Conservation (phyloP, 1,140 invertebrate species). For the Drosophila novamexicana region DNA sequence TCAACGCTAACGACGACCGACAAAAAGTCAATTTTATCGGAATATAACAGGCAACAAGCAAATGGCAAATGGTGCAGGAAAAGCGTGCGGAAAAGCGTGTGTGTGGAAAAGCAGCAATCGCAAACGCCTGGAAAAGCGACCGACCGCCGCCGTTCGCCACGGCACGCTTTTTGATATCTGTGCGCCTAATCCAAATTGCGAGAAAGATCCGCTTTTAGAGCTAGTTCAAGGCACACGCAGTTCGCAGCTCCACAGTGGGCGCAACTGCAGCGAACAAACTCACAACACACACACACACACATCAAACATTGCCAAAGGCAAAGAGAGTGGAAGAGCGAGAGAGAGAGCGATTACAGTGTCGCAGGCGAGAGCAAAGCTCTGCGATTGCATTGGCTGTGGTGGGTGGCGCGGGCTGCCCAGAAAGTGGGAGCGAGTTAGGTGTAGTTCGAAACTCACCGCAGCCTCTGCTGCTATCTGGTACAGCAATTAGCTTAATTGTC, state of each 20-base stretch:
- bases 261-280: constrained; percentile 20
- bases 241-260: constrained; percentile 19
- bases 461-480: constrained; percentile 46
- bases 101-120: constrained; percentile 9
- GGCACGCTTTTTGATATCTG: constrained; percentile 25
- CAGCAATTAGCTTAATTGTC: constrained; percentile 80
- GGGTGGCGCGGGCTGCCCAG: constrained; percentile 4
- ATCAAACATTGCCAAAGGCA: constrained; percentile 44
- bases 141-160: not conserved
- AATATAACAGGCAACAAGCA: constrained; percentile 79
- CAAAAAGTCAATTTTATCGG: constrained; percentile 83
- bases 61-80: constrained; percentile 27
- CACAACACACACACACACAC: constrained; percentile 1
- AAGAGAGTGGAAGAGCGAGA: constrained; percentile 38
- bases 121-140: constrained; percentile 55
- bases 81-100: constrained; percentile 27
- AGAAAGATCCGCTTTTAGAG: constrained; percentile 84
- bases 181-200: constrained; percentile 79
- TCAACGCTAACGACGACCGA: constrained; percentile 48
- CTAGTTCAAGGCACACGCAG: constrained; percentile 49
- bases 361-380: constrained; percentile 36
- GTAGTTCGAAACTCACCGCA: constrained; percentile 32
- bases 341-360: constrained; percentile 28
- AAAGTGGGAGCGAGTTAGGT: constrained; percentile 6
- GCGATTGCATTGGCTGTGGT: constrained; percentile 19